Evolutionary conservation across 2,888 invertebrate genomes (phyloP).

Genomic region (Aphidoletes aphidimyza): DNA sequence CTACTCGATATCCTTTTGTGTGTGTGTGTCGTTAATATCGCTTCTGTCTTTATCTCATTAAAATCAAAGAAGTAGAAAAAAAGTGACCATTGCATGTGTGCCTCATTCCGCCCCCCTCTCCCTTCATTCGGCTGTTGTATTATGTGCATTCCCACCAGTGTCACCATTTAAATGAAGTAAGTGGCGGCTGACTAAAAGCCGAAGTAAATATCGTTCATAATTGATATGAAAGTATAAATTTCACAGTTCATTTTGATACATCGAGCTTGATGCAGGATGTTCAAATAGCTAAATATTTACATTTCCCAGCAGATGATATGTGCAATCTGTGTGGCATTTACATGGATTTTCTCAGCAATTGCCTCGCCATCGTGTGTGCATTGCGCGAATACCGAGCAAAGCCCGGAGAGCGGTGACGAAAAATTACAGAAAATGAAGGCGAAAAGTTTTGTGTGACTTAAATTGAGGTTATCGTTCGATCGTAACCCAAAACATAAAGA

Average conservation of each 20-base stretch:
- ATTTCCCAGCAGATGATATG: background rate
- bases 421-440: conserved; percentile 12
- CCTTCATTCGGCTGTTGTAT: background rate
- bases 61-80: conserved; percentile 26
- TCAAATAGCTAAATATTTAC: background rate
- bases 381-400: background rate
- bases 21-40: background rate
- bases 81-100: background rate
- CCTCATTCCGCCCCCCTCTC: background rate
- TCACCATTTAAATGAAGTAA: background rate
- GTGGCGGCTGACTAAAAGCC: background rate
- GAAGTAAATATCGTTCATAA: conserved; percentile 17
- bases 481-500: background rate
- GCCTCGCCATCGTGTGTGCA: background rate
- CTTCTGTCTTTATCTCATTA: conserved; percentile 21
- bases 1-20: background rate
- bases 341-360: background rate
- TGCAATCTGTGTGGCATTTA: background rate
- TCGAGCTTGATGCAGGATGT: background rate
- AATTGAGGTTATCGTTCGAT: conserved; percentile 36
- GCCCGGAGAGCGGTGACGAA: no score
- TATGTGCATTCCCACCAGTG: background rate
- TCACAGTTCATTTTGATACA: conserved; percentile 2
- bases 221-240: conserved; percentile 18
- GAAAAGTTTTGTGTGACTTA: conserved; percentile 36